Evolutionary conservation across 2,888 invertebrate genomes (phyloP).

Genomic region (Tigriopus californicus): DNA sequence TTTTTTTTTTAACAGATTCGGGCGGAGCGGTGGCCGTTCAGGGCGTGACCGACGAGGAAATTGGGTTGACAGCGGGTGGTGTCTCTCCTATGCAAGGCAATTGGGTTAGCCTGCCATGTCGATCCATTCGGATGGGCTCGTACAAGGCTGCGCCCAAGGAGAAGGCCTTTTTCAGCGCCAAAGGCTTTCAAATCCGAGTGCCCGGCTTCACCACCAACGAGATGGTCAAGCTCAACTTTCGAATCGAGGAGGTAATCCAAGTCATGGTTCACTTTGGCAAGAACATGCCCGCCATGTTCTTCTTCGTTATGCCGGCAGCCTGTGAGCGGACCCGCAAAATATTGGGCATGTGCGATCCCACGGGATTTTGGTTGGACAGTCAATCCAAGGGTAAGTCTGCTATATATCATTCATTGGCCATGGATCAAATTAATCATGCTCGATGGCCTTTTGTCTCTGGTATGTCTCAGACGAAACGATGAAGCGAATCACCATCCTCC

Average conservation of each 20-base stretch:
- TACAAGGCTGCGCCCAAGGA: slow-evolving; percentile 50
- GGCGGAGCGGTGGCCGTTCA: no score
- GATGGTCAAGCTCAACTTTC: slow-evolving; percentile 37
- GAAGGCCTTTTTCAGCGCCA: slow-evolving; percentile 27
- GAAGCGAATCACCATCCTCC: slow-evolving; percentile 54
- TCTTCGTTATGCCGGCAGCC: slow-evolving; percentile 49
- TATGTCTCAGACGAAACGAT: slow-evolving; percentile 40
- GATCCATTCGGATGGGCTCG: slow-evolving; percentile 64
- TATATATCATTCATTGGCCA: slow-evolving; percentile 16
- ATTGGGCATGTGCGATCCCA: slow-evolving; percentile 44
- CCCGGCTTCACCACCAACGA: slow-evolving; percentile 21
- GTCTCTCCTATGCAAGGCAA: background rate
- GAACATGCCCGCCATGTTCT: slow-evolving; percentile 53
- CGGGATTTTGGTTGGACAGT: background rate
- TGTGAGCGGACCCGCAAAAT: slow-evolving; percentile 46
- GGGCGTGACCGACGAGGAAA: background rate
- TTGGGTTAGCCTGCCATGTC: slow-evolving; percentile 36
- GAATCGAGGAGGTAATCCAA: slow-evolving; percentile 47
- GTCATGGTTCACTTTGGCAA: slow-evolving; percentile 58
- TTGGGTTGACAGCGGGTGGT: background rate
- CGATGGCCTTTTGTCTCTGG: slow-evolving; percentile 14
- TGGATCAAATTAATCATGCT: slow-evolving; percentile 10
- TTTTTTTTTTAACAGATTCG: no score
- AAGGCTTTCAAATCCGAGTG: slow-evolving; percentile 30
- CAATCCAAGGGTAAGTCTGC: background rate